Evolutionary conservation across 2,113 vertebrate species (phyloP).

Genomic region (Cyprinodon variegatus): DNA sequence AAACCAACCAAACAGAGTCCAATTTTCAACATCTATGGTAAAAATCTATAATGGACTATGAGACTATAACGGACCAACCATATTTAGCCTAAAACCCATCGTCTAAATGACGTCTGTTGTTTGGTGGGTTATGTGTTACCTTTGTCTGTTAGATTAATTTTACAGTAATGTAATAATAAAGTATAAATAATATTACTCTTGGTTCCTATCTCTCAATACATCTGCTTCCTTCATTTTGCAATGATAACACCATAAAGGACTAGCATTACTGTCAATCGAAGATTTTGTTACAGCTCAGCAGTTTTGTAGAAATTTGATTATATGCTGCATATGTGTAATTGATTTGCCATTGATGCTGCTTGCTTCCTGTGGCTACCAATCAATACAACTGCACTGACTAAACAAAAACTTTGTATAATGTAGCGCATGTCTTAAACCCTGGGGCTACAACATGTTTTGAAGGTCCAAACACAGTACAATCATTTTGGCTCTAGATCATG

Average conservation of each 20-base stretch:
- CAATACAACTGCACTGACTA: slow-evolving; percentile 68
- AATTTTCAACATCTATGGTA: too few relatives aligned
- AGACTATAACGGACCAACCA: too few relatives aligned
- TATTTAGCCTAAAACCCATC: too few relatives aligned
- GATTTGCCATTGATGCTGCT: slow-evolving; percentile 71
- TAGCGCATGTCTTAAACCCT: slow-evolving; percentile 34
- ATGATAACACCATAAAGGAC: slow-evolving; percentile 42
- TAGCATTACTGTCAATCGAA: slow-evolving; percentile 43
- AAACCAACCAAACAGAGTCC: too few relatives aligned
- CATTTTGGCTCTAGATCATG: not conserved
- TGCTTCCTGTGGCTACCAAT: slow-evolving; percentile 70
- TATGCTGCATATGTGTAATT: slow-evolving; percentile 68
- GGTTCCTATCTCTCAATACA: not conserved
- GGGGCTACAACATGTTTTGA: slow-evolving; percentile 18
- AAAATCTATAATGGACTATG: too few relatives aligned
- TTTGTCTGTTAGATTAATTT: not conserved
- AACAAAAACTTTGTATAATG: slow-evolving; percentile 23
- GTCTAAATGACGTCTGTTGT: too few relatives aligned
- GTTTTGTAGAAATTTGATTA: slow-evolving; percentile 71
- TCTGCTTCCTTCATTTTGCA: slow-evolving; percentile 32
- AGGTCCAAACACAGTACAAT: slow-evolving; percentile 41
- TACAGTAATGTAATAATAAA: too few relatives aligned
- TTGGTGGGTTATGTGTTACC: not conserved
- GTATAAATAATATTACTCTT: not conserved
- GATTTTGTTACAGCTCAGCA: slow-evolving; percentile 64